phyloP scores from a whole-genome alignment of 2,888 invertebrate species.

The Metopia argyrocephala region DNA sequence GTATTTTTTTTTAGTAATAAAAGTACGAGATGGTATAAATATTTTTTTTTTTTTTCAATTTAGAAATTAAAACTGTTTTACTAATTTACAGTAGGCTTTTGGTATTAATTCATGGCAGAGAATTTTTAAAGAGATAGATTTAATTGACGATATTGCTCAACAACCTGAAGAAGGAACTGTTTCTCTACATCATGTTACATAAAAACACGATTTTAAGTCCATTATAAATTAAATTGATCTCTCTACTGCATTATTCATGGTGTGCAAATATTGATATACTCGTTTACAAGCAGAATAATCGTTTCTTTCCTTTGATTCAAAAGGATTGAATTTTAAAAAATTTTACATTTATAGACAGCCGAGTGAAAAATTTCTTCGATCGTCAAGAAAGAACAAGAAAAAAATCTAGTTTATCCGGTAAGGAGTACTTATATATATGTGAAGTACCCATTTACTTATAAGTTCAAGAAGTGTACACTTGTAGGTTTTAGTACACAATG shows the following conservation, averaged over 20 bases:
- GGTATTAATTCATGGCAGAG: neutral
- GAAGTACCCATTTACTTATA: too few species aligned
- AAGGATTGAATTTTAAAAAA: neutral
- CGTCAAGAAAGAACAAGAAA: too few species aligned
- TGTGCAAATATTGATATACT: neutral
- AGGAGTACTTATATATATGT: too few species aligned
- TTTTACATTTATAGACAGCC: too few species aligned
- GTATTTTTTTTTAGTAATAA: too few species aligned
- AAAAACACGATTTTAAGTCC: too few species aligned
- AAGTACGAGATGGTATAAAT: too few species aligned
- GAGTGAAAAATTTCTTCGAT: too few species aligned
- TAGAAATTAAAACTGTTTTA: neutral
- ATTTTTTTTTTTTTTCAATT: too few species aligned
- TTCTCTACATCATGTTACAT: conserved; percentile 11
- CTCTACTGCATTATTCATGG: conserved; percentile 23
- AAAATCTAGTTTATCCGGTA: too few species aligned
- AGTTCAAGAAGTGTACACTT: too few species aligned
- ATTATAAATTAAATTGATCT: conserved; percentile 20
- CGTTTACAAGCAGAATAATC: neutral
- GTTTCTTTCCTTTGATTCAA: neutral
- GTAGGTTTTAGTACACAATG: too few species aligned
- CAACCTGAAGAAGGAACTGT: conserved; percentile 21
- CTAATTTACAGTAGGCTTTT: neutral
- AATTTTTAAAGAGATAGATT: conserved; percentile 3
- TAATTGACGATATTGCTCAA: conserved; percentile 25